Conservation (phyloP, 2,888 invertebrate species). For the Sympetrum striolatum region DNA sequence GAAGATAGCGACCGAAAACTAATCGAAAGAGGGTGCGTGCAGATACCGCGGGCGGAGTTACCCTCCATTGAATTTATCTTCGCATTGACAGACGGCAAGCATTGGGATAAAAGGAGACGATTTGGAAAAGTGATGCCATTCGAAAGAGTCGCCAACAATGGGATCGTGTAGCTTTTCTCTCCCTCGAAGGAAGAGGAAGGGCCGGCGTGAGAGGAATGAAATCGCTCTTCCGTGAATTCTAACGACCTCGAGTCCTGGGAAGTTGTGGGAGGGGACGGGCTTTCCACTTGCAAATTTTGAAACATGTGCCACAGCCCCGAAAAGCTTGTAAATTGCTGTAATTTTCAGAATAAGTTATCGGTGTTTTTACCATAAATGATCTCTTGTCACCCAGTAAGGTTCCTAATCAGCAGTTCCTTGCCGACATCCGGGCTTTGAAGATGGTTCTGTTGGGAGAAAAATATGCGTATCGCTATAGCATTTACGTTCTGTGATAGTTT, state of each 20-base stretch:
- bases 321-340: neutral
- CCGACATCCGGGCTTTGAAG: too few species aligned
- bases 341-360: too few species aligned
- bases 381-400: too few species aligned
- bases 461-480: too few species aligned
- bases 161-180: neutral
- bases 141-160: constrained; percentile 2
- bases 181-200: neutral
- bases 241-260: neutral
- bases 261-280: neutral
- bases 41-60: neutral
- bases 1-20: neutral
- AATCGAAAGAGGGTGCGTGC: neutral
- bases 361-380: too few species aligned
- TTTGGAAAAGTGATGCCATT: neutral
- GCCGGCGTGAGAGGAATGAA: neutral
- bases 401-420: too few species aligned
- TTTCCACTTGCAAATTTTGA: neutral
- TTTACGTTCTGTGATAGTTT: too few species aligned
- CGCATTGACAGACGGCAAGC: neutral
- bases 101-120: neutral
- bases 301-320: neutral
- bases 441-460: too few species aligned
- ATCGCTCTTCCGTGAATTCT: neutral
- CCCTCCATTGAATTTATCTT: neutral